Evolutionary conservation across 1,140 invertebrate species (phyloP), one percentile per base, ranked within the genome.

Genomic region (Rhopalosiphum padi): DNA sequence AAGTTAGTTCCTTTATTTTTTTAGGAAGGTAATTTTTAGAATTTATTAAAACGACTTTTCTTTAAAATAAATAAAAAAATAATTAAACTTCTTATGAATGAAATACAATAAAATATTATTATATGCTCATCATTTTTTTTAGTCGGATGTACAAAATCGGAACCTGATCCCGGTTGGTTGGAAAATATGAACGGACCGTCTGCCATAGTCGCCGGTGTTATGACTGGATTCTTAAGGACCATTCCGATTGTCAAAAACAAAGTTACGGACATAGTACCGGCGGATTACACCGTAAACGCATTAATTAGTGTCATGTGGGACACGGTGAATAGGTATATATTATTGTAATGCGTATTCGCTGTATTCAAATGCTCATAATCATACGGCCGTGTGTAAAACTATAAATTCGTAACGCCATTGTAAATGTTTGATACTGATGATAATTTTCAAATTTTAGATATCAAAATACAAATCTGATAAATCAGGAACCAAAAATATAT

Each of bases 281-380:
- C 60, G 30, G 60, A 68, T 68, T 68, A 68, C 30, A 68, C 60
- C 30, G 11, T 68, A 30, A 68, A 68, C 30, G 60, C 25, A 11
- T 68, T 68, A 11, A 68, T 68, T n/a, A 68, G 60, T n/a, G 30
- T n/a, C 8, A 68, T 87, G 85, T 87, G 85, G 85, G 85, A 87
- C 15, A 87, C 85, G 8, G 85, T 46, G 4, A 87, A 87, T 37
- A 87, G 85, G 85, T 87, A 87, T 35, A 77, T 77, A 77, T 18
- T 77, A 77, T 77, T 77, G n/a, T 35, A n/a, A 77, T 77, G 7
- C 25, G 55, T 60, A 60, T 60, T 30, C 2, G 9, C 8, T 51
- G 48, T 51, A 18, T 9, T 60, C 55, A 30, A 60, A 60, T 30
- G 8, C 25, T 0, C 55, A 60, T 60, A 60, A 60, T 23, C 7